Base-by-base conservation (phyloP, 2,797 vertebrate species). In the Remorina albescens region DNA sequence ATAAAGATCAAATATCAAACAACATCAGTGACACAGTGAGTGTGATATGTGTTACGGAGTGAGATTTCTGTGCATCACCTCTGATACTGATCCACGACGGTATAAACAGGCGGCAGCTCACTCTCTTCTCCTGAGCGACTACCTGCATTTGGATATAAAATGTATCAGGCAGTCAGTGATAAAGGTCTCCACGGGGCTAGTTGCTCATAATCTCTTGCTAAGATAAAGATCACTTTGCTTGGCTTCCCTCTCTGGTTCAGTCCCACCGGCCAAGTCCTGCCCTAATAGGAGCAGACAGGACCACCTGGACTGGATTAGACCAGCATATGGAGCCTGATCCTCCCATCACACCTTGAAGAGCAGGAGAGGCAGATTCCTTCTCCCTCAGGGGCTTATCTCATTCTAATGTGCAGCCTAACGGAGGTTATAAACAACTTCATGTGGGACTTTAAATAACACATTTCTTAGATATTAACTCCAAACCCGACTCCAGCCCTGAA, bases 231-330 rank as follows among this genome's bases (percentile, higher is more conserved):
- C 76, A 61, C 12, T 36, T 26, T 6, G 28, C 47, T 19, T 3
- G 0, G 39, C 60, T 72, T 32, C 55, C 37, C 39, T n/a, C 59
- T 37, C 25, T 7, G 76, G 68, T 8, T 62, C 67, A 21, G 62
- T 19, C 25, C 8, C 37, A 21, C 23, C 56, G 53, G 36, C 37
- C 57, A 23, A 4, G 57, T 66, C 21, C 51, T 78, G 62, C 69
- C 71, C 89, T 93, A 93, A 94, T 91, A 16, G 78, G 82, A 90
- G 68, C 65, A 65, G 93, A 92, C 93, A 91, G 86, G 84, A 91
- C 91, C 93, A 94, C 90, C 93, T 94, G 92, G 90, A 66, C 81
- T 23, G 82, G 91, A 93, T 94, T 93, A 92, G 41, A 51, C 15
- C 67, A 56, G 74, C 87, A 94, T 81, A 93, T 92, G 91, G 90